Base-by-base conservation (phyloP, 2,888 invertebrate species). In the Acrobasis repandana region DNA sequence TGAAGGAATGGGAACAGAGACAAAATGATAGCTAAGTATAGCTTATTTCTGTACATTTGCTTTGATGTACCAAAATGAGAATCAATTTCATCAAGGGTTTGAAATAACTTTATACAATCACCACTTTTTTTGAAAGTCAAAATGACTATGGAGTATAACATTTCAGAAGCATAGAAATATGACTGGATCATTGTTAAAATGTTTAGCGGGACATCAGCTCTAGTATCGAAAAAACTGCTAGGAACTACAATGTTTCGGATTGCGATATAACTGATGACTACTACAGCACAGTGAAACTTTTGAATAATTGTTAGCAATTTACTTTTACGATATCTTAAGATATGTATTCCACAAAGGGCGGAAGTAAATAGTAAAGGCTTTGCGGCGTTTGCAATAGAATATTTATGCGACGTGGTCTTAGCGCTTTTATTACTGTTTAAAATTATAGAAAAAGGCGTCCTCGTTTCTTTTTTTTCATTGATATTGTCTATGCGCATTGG, bases 141-240 rank as follows among this genome's bases (percentile, higher is more conserved):
- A 8, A 74, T 68, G 16, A 79, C 70, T 34, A 81, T 67, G 4
- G 71, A 70, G 65, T 79, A 78, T 33, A 75, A 60, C 2, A 69
- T 71, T 75, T 86, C 86, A 10, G 72, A 38, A 5, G 65, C 70
- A 62, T 71, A 62, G 73, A 3, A 75, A 58, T 9, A 68, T 64
- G 1, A 74, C 73, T 70, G 84, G 2, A 67, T 67, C 74, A 76
- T 83, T 0, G 83, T 79, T 15, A 86, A 60, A 34, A 84, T 69
- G 43, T 82, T 80, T 4, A 87, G 63, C 1, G 87, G 86, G 4
- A 80, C 60, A 58, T 87, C 86, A 11, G 71, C 2, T 9, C 3
- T 47, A 15, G 47, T 33, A 14, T 51, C 34, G n/a, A 9, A 9
- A 15, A 34, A 8, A 51, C 34, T 9, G 5, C n/a, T 15, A 9